Base-by-base conservation (phyloP, 2,888 invertebrate genomes). In the Acrobeloides nanus region DNA sequence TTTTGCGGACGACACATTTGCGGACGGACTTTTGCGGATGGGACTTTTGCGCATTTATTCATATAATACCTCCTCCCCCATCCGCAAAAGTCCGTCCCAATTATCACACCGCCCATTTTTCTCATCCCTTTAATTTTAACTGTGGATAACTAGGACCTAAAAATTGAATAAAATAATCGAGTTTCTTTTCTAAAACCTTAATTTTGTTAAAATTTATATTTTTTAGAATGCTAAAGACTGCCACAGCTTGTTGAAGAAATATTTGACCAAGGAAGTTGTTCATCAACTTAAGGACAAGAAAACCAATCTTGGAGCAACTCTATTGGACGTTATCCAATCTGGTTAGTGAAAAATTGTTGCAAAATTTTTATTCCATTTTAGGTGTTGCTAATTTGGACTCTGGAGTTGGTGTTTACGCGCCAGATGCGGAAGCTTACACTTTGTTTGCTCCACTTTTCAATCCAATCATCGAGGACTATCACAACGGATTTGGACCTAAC, bases 381-480 rank as follows among this genome's bases (percentile, higher is more conserved):
- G 87, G 89, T 76, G 81, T 89, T 75, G 89, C 89, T 80, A 93
- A 95, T 78, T 84, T 85, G 76, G 92, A 93, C 79, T 89, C 89
- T 61, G 89, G 90, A 72, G 87, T 90, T 59, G 92, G 93, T 10
- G 23, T 38, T 15, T 38, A 38, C 21, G 39, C 39, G 20, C 39
- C 39, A 15, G 39, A 93, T 76, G 90, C 92, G 58, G 92, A 95
- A 78, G 77, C 90, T 46, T 95, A 93, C 81, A 83, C 85, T 67
- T 82, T 85, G 46, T 95, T 93, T 78, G 81, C 86, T 58, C 87
- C 86, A 48, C 81, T 95, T 64, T 92, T 95, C 78, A 89, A 93
- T 80, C 89, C 90, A 77, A 86, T 95, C 81, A 93, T 93, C 77
- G 89, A 67, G 76, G 25, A 44, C 17, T 92, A 92, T 81, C 92